Base-by-base conservation (phyloP, 1,140 invertebrate species). In the Reticulitermes speratus region DNA sequence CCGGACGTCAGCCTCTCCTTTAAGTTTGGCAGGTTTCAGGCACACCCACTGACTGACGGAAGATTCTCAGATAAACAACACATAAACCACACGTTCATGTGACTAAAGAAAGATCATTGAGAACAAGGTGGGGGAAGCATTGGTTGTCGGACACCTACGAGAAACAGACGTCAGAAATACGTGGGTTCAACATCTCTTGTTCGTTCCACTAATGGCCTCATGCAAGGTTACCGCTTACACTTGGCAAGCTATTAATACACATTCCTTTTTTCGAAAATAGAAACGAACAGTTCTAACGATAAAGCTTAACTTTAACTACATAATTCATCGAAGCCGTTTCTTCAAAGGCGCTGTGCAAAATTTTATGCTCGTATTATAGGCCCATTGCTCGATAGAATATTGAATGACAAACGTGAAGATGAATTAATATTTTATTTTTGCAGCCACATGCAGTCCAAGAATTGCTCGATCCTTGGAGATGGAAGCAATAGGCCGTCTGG, bases 141-240 rank as follows among this genome's bases (percentile, higher is more conserved):
- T 11, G n/a, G 25, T 75, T 75, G 65, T 75, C 65, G 65, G 65
- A 75, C 65, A 30, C 65, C 65, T 75, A 75, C 65, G n/a, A 30
- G 11, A 30, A 75, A 30, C n/a, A 30, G 65, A 75, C 65, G 65
- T 75, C 65, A 75, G 6, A 75, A 0, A 11, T 75, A 75, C 65
- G 65, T 75, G 65, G 65, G 65, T 75, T 75, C 65, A 75, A 75
- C 65, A 75, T 30, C 65, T 75, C 65, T 75, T 30, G 65, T 75
- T 75, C 65, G 25, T 75, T 75, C 65, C 65, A 30, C 65, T 75
- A n/a, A 75, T 75, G 65, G 65, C 65, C 65, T 75, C 65, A 30
- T 30, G 65, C 65, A 75, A 75, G 65, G 65, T 30, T 75, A 38
- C 38, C 38, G 65, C n/a, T 75, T 75, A 2, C 9, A 30, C 65